A percentile compares a stretch with the other conserved stretches of the same genome.
Conservation (phyloP, 2,888 invertebrate genomes). For the Eristalis intricaria region DNA sequence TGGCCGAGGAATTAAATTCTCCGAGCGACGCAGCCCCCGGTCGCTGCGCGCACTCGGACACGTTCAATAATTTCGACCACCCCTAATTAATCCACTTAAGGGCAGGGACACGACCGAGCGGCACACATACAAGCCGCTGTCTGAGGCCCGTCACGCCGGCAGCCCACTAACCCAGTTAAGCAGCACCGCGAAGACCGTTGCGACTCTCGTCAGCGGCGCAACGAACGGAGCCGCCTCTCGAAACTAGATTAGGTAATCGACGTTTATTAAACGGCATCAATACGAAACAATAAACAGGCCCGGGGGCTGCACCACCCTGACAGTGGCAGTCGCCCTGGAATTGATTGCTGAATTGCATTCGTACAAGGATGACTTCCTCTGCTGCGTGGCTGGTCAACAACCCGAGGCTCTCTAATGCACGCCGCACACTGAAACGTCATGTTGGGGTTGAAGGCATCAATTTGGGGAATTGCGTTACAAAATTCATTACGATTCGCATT, state of each 20-base stretch:
- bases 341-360: conserved; percentile 53
- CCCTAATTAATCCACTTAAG: conserved; percentile 70
- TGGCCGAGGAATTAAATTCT: conserved; percentile 50
- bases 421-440: neutral
- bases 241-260: conserved; percentile 69
- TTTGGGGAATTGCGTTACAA: conserved; percentile 22
- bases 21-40: conserved; percentile 8
- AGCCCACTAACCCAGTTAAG: conserved; percentile 62
- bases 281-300: conserved; percentile 65
- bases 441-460: conserved; percentile 6
- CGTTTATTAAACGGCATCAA: conserved; percentile 70
- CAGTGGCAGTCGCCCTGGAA: conserved; percentile 41
- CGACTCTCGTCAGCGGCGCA: neutral
- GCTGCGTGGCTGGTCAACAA: conserved; percentile 40
- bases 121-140: conserved; percentile 9
- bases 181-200: conserved; percentile 35
- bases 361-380: conserved; percentile 40
- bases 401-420: conserved; percentile 36
- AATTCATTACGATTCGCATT: conserved; percentile 24
- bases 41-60: conserved; percentile 6
- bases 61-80: conserved; percentile 63
- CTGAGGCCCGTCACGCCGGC: neutral
- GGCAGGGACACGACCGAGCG: conserved; percentile 35
- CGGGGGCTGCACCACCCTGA: conserved; percentile 23
- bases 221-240: conserved; percentile 23